These are phyloP conservation scores for Oryzias melastigma DNA, from an alignment of 2,113 vertebrate species.

Conservation along the genomic window DNA sequence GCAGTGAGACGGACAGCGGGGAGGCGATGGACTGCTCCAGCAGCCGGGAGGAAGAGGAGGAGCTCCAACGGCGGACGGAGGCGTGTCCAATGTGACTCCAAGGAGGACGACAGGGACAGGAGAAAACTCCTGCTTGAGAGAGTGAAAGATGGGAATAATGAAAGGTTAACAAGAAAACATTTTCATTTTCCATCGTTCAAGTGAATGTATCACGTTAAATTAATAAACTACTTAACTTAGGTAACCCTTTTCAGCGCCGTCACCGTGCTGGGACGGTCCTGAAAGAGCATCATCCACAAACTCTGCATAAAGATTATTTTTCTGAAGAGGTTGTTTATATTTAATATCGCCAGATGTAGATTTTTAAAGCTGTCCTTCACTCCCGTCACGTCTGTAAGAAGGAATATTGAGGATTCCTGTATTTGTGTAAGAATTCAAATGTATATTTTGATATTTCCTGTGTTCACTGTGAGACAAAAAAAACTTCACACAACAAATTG, in stretches of 20 bases:
- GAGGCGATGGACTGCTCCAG: slow-evolving; percentile 92
- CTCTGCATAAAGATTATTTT: slow-evolving; percentile 58
- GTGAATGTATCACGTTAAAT: slow-evolving; percentile 39
- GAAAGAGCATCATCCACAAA: slow-evolving; percentile 21
- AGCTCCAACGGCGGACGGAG: neutral
- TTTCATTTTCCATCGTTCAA: slow-evolving; percentile 26
- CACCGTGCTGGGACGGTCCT: slow-evolving; percentile 13
- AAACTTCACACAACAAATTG: slow-evolving; percentile 17
- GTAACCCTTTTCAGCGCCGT: slow-evolving; percentile 16
- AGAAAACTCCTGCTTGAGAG: slow-evolving; percentile 56
- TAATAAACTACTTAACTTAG: slow-evolving; percentile 14
- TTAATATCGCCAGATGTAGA: slow-evolving; percentile 62
- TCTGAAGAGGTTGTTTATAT: slow-evolving; percentile 64
- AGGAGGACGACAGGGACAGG: neutral
- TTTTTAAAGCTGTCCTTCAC: slow-evolving; percentile 21
- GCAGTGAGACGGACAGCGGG: slow-evolving; percentile 75
- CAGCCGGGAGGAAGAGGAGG: slow-evolving; percentile 73
- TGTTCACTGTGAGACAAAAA: slow-evolving; percentile 12
- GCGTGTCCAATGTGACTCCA: slow-evolving; percentile 20
- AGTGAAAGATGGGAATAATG: slow-evolving; percentile 17
- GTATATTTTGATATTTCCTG: slow-evolving; percentile 20
- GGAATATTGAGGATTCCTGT: slow-evolving; percentile 20
- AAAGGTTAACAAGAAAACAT: neutral
- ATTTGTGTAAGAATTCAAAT: slow-evolving; percentile 32
- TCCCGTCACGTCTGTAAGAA: slow-evolving; percentile 14